Evolutionary conservation across 2,113 vertebrate genomes (phyloP), one percentile per base, ranked within the genome.

Genomic region (Marmota monax): DNA sequence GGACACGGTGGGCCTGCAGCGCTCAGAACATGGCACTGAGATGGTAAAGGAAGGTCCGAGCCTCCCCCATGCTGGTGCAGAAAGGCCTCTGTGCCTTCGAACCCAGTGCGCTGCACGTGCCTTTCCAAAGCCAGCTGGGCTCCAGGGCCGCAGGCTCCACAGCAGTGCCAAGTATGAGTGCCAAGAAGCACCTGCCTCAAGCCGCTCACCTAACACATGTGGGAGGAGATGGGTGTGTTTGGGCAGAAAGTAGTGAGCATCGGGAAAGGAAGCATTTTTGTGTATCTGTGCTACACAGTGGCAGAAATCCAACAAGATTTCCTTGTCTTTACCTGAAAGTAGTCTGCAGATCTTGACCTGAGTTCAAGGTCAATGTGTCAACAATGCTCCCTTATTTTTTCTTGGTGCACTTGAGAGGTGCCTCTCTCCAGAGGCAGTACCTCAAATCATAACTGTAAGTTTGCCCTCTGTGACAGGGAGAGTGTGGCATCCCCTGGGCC

Each of bases 1-100:
- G 29, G 74, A 5, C 4, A 69, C n/a, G 70, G 11, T 22, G 4
- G 4, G 42, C 65, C 1, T 9, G 14, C 1, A 5, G 20, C 29
- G 17, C 2, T 4, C 6, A 0, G 20, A 1, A 2, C 16, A 7
- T 12, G 51, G 11, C 3, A 17, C 61, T 5, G 2, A 25, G 25
- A 2, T 13, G 11, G 3, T 5, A 32, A 13, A 5, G 0, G 5
- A 18, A 25, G n/a, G 4, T 10, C 4, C 0, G 13, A 18, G 8
- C 22, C 25, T 7, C 0, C 8, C 3, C 32, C 11, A 0, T 6
- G 7, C 56, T 16, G 0, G 0, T 4, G 3, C 7, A 8, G 45
- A 34, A 51, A 20, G 72, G 45, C 16, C 10, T 5, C 3, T 16
- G 0, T 11, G 22, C 10, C 0, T 2, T 9, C 61, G n/a, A 25